These are phyloP conservation scores for Hypena proboscidalis DNA, from an alignment of 2,888 invertebrate genomes.

Conservation along the genomic window DNA sequence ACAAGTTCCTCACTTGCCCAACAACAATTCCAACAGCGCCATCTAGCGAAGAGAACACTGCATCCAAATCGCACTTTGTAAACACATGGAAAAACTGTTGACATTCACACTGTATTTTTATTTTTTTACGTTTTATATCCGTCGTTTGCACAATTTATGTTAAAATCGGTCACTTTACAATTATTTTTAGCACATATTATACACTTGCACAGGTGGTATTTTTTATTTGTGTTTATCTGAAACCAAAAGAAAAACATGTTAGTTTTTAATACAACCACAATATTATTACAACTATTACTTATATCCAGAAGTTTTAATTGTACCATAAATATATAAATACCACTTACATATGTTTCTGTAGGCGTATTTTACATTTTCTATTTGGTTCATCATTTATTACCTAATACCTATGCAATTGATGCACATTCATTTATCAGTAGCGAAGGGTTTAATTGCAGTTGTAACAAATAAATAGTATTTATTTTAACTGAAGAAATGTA, in stretches of 20 bases:
- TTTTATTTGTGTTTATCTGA: slow-evolving; percentile 70
- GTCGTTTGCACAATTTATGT: slow-evolving; percentile 54
- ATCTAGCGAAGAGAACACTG: slow-evolving; percentile 77
- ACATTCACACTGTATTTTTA: slow-evolving; percentile 41
- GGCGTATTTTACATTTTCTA: too few relatives aligned
- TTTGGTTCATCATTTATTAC: too few relatives aligned
- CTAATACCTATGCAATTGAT: too few relatives aligned
- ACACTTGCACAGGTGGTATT: slow-evolving; percentile 73
- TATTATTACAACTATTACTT: too few relatives aligned
- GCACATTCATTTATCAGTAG: too few relatives aligned
- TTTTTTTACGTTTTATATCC: slow-evolving; percentile 59
- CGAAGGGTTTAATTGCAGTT: too few relatives aligned
- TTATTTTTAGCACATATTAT: slow-evolving; percentile 59
- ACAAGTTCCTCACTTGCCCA: slow-evolving; percentile 58
- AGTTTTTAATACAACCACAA: background rate
- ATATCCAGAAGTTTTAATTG: too few relatives aligned
- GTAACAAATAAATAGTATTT: too few relatives aligned
- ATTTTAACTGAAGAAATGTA: too few relatives aligned
- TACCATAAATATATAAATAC: too few relatives aligned
- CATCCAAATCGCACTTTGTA: slow-evolving; percentile 76
- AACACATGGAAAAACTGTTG: slow-evolving; percentile 53
- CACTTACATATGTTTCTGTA: too few relatives aligned
- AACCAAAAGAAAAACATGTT: slow-evolving; percentile 53
- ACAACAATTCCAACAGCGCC: slow-evolving; percentile 70
- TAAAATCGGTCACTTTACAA: slow-evolving; percentile 56